Conservation (phyloP, 2,113 vertebrate species). For the Cochlearius cochlearius region DNA sequence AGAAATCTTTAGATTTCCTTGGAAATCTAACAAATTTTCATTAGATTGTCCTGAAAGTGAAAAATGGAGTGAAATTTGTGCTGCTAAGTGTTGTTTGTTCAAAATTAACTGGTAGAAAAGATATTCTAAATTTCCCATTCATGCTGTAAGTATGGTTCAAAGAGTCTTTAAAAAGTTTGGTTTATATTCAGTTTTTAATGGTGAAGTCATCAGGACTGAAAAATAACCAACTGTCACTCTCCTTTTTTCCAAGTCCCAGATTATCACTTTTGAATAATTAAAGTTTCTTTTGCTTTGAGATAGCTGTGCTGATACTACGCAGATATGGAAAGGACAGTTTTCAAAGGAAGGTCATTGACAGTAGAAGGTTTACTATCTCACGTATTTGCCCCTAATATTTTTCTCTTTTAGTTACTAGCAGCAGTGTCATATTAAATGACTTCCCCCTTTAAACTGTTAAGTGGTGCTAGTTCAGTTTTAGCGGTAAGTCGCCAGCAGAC, state of each 20-base stretch:
- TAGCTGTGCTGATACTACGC: neutral
- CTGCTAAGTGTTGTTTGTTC: neutral
- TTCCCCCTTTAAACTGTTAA: conserved; percentile 85
- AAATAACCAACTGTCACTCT: neutral
- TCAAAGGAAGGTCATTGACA: conserved; percentile 79
- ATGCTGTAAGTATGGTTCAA: neutral
- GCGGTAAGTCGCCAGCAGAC: conserved; percentile 82
- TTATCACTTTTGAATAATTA: neutral
- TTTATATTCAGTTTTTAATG: neutral
- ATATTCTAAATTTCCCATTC: neutral
- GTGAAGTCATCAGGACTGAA: neutral
- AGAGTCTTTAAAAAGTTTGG: neutral
- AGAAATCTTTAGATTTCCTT: neutral
- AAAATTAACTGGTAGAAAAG: neutral
- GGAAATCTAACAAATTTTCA: neutral
- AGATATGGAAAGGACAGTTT: neutral
- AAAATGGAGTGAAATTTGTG: neutral
- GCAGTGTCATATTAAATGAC: conserved; percentile 84
- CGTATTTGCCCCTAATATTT: conserved; percentile 77
- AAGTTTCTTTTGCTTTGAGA: neutral
- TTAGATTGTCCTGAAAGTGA: neutral
- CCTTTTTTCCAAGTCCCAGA: neutral
- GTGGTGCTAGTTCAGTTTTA: conserved; percentile 89
- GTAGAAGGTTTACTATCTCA: conserved; percentile 70
- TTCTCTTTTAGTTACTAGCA: conserved; percentile 79